Evolutionary conservation across 2,113 vertebrate genomes (phyloP).

Genomic region (Strix uralensis): DNA sequence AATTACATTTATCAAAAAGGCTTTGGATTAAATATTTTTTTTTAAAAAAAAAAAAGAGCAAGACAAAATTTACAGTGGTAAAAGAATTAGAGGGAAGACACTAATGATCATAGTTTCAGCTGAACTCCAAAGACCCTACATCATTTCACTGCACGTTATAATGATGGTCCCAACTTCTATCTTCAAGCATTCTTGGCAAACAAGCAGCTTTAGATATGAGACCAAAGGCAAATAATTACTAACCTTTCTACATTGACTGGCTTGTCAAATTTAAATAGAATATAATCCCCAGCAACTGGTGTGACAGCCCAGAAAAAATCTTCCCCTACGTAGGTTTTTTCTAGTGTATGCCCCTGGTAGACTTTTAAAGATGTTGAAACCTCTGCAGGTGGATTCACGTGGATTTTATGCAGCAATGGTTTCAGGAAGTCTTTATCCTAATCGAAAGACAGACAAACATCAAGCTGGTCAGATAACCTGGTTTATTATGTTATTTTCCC

Average conservation of each 20-base stretch:
- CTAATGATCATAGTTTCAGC: background rate
- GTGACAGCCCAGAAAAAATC: constrained; percentile 99
- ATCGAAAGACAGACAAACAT: constrained; percentile 40
- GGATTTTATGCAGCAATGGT: constrained; percentile 96
- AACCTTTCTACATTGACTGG: constrained; percentile 93
- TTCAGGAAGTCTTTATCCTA: constrained; percentile 99
- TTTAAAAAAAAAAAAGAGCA: background rate
- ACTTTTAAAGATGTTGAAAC: constrained; percentile 97
- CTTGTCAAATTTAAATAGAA: constrained; percentile 96
- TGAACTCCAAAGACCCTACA: background rate
- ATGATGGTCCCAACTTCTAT: background rate
- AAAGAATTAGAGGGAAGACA: background rate
- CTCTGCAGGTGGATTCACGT: constrained; percentile 95
- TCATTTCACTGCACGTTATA: background rate
- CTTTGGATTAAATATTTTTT: background rate
- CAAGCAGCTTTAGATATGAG: background rate
- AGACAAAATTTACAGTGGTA: background rate
- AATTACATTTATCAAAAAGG: background rate
- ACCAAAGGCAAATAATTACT: constrained; percentile 32
- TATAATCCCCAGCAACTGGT: constrained; percentile 89
- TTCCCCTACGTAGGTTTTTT: constrained; percentile 96
- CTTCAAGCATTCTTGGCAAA: background rate
- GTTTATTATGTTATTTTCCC: constrained; percentile 15
- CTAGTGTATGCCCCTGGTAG: constrained; percentile 95
- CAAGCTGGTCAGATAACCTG: background rate